Base-by-base conservation (phyloP, 2,888 invertebrate genomes). In the Dryadula phaetusa region DNA sequence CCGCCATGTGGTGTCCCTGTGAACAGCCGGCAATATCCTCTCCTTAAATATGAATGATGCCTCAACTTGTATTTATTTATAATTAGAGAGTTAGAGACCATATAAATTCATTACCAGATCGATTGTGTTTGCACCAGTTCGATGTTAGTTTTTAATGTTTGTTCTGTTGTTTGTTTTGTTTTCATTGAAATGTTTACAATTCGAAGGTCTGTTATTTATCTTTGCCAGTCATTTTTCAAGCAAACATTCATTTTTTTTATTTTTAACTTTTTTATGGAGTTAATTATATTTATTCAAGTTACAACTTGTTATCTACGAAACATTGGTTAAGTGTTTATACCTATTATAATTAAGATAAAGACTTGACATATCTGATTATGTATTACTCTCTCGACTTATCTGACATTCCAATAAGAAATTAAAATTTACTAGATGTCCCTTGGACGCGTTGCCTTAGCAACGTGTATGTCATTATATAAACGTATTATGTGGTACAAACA, bases 21-120 rank as follows among this genome's bases (percentile, higher is more conserved):
- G 62, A 77, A 74, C 83, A 82, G 76, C 80, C 77, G 82, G 79
- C 75, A 72, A 76, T 80, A 83, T 85, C 85, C 83, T 82, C 70
- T 63, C 74, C 74, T 90, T 79, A 87, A 90, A 86, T 83, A 87
- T 91, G 74, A 65, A 91, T 83, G 78, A 75, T 67, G 63, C 71
- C 73, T 72, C 65, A 70, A 72, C 54, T 61, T 52, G 49, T 63
- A 64, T 44, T 63, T 71, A 71, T 72, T 67, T 63, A 66, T 71
- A 70, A 69, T 71, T 71, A 64, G 49, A 56, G 64, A 44, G 58
- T 63, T 28, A n/a, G n/a, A n/a, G n/a, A n/a, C 65, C 25, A 56
- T 53, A 70, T 66, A 72, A 72, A 72, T 70, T 76, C 78, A 79
- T 80, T 76, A 70, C 44, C 66, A 70, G 75, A 78, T 82, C 82